Conservation (phyloP, 2,797 vertebrate species). For the Gymnothorax javanicus region DNA sequence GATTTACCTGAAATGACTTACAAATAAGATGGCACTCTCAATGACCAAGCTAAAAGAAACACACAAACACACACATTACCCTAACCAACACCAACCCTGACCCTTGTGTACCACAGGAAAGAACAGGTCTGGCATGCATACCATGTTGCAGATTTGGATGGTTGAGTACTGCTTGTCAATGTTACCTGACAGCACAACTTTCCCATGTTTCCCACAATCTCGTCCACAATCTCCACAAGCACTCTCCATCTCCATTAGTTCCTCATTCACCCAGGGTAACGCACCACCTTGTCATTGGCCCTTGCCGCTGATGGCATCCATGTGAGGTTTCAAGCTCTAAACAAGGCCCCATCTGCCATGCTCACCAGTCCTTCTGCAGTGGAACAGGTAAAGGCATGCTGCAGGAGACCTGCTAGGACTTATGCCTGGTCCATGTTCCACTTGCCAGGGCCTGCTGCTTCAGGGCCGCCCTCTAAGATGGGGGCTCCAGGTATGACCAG, state of each 20-base stretch:
- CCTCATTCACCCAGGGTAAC: slow-evolving; percentile 83
- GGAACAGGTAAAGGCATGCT: slow-evolving; percentile 81
- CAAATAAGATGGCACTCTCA: neutral
- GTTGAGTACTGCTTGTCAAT: slow-evolving; percentile 88
- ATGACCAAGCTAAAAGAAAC: neutral
- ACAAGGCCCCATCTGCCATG: slow-evolving; percentile 77
- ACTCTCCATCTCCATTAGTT: slow-evolving; percentile 84
- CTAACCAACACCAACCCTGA: slow-evolving; percentile 50
- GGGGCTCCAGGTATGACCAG: slow-evolving; percentile 76
- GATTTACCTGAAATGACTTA: neutral
- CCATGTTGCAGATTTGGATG: slow-evolving; percentile 82
- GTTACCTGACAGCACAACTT: slow-evolving; percentile 80
- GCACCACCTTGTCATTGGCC: slow-evolving; percentile 78
- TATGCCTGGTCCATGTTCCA: slow-evolving; percentile 83
- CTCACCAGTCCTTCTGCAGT: slow-evolving; percentile 76
- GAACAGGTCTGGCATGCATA: slow-evolving; percentile 91
- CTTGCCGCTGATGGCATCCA: slow-evolving; percentile 71
- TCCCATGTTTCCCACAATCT: slow-evolving; percentile 72
- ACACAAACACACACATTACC: neutral
- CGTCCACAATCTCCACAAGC: slow-evolving; percentile 82
- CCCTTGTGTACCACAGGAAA: slow-evolving; percentile 89
- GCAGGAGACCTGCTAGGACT: slow-evolving; percentile 77
- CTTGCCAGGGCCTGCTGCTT: slow-evolving; percentile 82
- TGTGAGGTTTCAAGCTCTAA: slow-evolving; percentile 79
- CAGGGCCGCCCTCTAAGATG: slow-evolving; percentile 84